These are phyloP conservation scores for Neomonachus schauinslandi DNA, from an alignment of 2,113 vertebrate genomes.

Conservation along the genomic window DNA sequence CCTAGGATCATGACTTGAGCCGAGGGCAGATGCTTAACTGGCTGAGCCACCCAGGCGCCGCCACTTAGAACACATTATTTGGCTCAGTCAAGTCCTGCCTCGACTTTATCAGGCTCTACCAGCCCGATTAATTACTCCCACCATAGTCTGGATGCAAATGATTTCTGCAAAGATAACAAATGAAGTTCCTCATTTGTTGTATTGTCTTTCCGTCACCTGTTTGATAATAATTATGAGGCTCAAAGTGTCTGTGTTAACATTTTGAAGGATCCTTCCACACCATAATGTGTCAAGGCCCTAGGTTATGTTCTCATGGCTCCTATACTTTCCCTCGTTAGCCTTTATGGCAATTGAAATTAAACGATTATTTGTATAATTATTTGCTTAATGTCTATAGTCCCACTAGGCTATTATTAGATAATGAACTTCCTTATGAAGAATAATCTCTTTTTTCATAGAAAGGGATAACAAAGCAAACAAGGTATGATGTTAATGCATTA, in stretches of 20 bases:
- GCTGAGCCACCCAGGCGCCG: no score
- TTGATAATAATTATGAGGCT: neutral
- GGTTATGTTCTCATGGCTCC: neutral
- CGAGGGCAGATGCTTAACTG: no score
- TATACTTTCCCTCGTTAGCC: neutral
- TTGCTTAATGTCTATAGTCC: neutral
- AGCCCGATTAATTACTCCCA: neutral
- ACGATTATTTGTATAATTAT: neutral
- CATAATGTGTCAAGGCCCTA: neutral
- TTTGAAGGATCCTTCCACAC: neutral
- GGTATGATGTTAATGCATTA: neutral
- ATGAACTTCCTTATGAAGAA: neutral
- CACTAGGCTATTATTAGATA: neutral
- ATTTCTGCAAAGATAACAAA: neutral
- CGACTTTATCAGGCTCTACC: neutral
- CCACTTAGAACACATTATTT: neutral
- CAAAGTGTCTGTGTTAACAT: neutral
- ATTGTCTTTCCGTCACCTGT: neutral
- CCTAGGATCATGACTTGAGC: no score
- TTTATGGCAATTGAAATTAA: neutral
- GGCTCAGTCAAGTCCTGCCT: neutral
- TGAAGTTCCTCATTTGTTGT: neutral
- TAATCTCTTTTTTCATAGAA: neutral
- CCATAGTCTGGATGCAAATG: neutral
- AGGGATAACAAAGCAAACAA: conserved; percentile 6